phyloP scores from a whole-genome alignment of 2,797 vertebrate genomes.

The Prunella strophiata region DNA sequence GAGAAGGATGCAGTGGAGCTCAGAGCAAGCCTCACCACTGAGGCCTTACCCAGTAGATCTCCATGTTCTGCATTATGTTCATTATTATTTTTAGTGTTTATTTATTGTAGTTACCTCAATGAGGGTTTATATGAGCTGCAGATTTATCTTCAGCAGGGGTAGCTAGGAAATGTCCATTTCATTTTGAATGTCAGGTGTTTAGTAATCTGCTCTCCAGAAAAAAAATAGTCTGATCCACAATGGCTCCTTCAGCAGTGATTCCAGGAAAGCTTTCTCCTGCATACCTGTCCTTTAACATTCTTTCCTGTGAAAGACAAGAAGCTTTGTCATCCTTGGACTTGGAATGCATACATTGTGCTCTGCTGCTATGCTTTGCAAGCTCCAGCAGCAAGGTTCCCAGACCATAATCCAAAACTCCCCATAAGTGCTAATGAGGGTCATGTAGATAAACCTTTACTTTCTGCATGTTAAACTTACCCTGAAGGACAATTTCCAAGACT shows the following conservation, averaged over 20 bases:
- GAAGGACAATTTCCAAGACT: not conserved
- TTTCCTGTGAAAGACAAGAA: not conserved
- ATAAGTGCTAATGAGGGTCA: not conserved
- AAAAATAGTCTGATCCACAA: not conserved
- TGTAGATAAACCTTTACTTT: not conserved
- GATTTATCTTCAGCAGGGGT: not conserved
- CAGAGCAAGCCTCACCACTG: not conserved
- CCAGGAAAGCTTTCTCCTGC: not conserved
- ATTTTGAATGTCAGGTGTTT: not conserved
- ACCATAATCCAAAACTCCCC: not conserved
- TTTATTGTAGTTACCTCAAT: not conserved
- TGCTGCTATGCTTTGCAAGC: not conserved
- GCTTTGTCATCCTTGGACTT: not conserved
- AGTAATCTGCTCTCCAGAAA: not conserved
- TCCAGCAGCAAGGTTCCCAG: not conserved
- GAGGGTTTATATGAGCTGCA: not conserved
- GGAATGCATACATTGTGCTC: not conserved
- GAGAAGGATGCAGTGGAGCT: not conserved
- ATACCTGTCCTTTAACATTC: rapidly evolving
- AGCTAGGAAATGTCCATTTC: not conserved
- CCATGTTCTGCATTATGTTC: not conserved
- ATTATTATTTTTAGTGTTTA: not conserved
- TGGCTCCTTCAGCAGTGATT: not conserved
- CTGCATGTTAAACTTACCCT: not conserved
- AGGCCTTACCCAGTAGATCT: not conserved